A percentile compares a stretch with the other conserved stretches of the same genome.
Conservation (phyloP, 2,888 invertebrate genomes). For the Alloscopus bannaensis region DNA sequence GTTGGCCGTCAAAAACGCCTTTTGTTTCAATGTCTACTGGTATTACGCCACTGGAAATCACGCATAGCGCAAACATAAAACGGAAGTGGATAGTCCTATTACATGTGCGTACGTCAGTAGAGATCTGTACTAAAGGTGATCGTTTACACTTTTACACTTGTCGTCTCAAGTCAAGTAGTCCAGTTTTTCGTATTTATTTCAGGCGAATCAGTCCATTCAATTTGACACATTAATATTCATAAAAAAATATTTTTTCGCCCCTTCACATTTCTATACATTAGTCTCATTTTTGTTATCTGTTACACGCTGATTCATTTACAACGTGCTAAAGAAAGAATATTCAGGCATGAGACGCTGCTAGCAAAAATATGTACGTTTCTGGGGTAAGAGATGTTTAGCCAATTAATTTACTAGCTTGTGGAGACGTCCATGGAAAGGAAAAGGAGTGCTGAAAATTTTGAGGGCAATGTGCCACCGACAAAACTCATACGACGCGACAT, state of each 20-base stretch:
- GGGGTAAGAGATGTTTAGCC: no score
- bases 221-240: slow-evolving; percentile 8
- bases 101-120: no score
- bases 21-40: slow-evolving; percentile 44
- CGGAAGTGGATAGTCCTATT: slow-evolving; percentile 44
- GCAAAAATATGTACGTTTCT: no score
- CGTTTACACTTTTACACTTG: no score
- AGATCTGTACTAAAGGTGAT: no score
- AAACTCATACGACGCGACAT: slow-evolving; percentile 34
- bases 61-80: slow-evolving; percentile 21
- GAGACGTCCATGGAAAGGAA: slow-evolving; percentile 45
- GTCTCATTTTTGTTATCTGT: no score
- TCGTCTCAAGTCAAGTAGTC: no score
- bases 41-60: not conserved
- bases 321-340: no score
- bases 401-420: not conserved
- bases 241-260: no score
- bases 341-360: no score
- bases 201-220: not conserved
- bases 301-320: no score
- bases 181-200: slow-evolving; percentile 5
- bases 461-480: slow-evolving; percentile 59
- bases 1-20: slow-evolving; percentile 40
- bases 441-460: slow-evolving; percentile 42
- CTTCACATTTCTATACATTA: slow-evolving; percentile 15